Conservation (phyloP, 2,797 vertebrate species). For the Lemur catta region DNA sequence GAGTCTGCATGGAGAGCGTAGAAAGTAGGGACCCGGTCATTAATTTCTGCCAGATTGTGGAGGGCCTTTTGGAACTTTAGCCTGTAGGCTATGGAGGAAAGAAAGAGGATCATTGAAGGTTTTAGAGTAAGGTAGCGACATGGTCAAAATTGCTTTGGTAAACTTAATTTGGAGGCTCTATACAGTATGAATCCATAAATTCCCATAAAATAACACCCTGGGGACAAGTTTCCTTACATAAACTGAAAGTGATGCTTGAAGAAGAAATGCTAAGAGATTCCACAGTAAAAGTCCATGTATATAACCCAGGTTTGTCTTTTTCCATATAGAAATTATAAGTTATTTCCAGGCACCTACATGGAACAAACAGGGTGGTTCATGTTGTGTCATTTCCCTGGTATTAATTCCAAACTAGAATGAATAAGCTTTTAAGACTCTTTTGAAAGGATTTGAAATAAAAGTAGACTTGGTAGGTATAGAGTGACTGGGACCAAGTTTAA, state of each 20-base stretch:
- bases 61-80: constrained; percentile 7
- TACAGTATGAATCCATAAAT: constrained; percentile 37
- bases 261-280: constrained; percentile 47
- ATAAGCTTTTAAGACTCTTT: constrained; percentile 30
- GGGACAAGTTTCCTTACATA: constrained; percentile 49
- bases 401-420: constrained; percentile 34
- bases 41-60: background rate
- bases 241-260: constrained; percentile 49
- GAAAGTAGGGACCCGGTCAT: background rate
- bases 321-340: constrained; percentile 53
- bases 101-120: background rate
- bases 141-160: constrained; percentile 23
- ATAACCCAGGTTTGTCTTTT: constrained; percentile 17
- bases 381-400: constrained; percentile 34
- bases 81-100: background rate
- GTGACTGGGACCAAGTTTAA: constrained; percentile 13
- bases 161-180: constrained; percentile 48
- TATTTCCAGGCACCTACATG: constrained; percentile 54
- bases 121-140: constrained; percentile 4
- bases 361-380: constrained; percentile 45
- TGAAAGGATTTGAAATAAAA: constrained; percentile 32
- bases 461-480: background rate
- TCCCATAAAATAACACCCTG: constrained; percentile 34
- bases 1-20: background rate
- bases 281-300: constrained; percentile 25